Evolutionary conservation across 2,888 invertebrate species (phyloP).

Genomic region (Andrena praecox): DNA sequence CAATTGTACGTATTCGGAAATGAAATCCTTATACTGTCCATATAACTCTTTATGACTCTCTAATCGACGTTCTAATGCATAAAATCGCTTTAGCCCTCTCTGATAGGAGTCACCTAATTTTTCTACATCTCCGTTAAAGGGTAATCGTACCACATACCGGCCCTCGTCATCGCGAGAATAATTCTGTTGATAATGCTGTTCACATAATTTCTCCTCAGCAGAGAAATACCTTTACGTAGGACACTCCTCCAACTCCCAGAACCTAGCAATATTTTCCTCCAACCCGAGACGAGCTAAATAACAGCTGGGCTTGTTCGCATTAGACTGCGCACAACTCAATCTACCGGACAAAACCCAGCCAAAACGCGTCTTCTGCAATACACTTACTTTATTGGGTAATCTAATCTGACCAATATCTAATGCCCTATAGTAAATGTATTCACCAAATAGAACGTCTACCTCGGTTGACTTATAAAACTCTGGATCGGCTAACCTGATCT

Average conservation of each 20-base stretch:
- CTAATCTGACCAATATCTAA: background rate
- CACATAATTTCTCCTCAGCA: background rate
- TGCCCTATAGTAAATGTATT: background rate
- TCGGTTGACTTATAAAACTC: background rate
- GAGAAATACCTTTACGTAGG: background rate
- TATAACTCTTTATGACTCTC: background rate
- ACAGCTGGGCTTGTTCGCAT: background rate
- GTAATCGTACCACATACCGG: background rate
- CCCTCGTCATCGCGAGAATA: background rate
- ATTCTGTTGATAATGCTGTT: background rate
- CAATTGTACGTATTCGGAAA: slow-evolving; percentile 1
- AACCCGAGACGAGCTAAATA: background rate
- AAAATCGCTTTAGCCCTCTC: slow-evolving; percentile 1
- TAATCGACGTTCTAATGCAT: background rate
- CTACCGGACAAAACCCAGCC: slow-evolving; percentile 1
- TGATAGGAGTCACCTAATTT: background rate
- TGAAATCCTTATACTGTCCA: background rate
- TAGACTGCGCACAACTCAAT: background rate
- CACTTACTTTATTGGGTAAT: background rate
- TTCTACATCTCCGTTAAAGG: background rate
- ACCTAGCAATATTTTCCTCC: background rate
- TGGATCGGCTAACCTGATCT: slow-evolving; percentile 14
- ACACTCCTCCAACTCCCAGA: slow-evolving; percentile 7
- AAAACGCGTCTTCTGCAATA: slow-evolving; percentile 4
- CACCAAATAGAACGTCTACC: background rate